Base-by-base conservation (phyloP, 92 coral and sea anemone species). In the Epizoanthus fatuus region DNA sequence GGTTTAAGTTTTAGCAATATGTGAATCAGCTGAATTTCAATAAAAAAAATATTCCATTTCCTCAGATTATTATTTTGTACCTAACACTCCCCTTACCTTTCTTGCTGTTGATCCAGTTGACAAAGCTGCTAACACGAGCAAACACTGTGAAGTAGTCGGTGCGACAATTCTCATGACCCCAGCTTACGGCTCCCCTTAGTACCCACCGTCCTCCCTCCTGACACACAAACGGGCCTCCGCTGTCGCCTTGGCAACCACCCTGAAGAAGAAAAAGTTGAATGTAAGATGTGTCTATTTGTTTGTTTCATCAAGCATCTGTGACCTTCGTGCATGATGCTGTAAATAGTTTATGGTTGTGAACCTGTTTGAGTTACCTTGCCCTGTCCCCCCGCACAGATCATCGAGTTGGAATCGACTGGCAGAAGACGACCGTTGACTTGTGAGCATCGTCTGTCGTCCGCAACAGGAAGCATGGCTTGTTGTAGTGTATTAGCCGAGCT, bases 181-280 rank as follows among this genome's bases (percentile, higher is more conserved):
- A 95, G 63, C 97, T 93, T 49, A 94, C 96, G 5, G 97, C 98
- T 0, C 98, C 98, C 37, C 93, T 90, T 4, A 95, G 92, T 13
- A 92, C 94, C 95, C 95, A 95, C 73, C 75, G 72, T 1, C 96
- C 92, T 17, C 89, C 87, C 63, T 95, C 98, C 53, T 90, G 82
- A 65, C 98, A 95, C 64, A 93, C 98, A 54, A 93, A 95, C 13
- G 98, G 98, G 20, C 98, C 98, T 10, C 98, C 97, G 47, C 97
- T 93, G 90, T 95, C 98, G 22, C 98, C 98, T 81, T 90, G 85
- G 82, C 96, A 93, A 45, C 96, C 96, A 81, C 96, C 93, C 75
- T 79, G 73, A 11, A 60, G 39, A 32, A 67, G 29, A 11, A 69
- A 66, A 44, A 29, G 63, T 44, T 44, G 7, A 7, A 9, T 44